Percentiles rank a stretch among this genome's conserved stretches.
Evolutionary conservation across 1,140 invertebrate species (phyloP).

Genomic region (Megalonaias nervosa): DNA sequence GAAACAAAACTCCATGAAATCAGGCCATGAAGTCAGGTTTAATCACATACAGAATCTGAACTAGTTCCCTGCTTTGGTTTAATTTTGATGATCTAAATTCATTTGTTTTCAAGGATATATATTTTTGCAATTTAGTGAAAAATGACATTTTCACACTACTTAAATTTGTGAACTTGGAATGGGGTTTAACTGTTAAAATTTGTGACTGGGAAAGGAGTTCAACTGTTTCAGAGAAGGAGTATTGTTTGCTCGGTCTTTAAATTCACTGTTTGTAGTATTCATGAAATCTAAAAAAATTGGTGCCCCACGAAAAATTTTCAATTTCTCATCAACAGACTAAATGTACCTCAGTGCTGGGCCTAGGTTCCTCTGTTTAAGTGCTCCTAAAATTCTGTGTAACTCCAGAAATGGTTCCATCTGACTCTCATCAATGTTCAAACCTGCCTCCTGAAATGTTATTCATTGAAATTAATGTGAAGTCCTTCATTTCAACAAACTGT

Average conservation of each 20-base stretch:
- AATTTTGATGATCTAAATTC: no score
- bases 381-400: slow-evolving; percentile 87
- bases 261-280: no score
- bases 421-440: slow-evolving; percentile 79
- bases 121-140: no score
- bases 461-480: slow-evolving; percentile 33
- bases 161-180: not conserved
- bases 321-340: not conserved
- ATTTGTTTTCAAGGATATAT: no score
- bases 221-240: no score
- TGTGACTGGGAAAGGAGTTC: not conserved
- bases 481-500: no score
- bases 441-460: slow-evolving; percentile 80
- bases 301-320: not conserved
- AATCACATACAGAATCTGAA: no score
- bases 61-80: no score
- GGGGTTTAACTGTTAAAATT: not conserved
- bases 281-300: no score
- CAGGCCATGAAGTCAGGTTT: no score
- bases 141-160: not conserved
- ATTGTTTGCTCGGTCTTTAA: no score
- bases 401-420: slow-evolving; percentile 88
- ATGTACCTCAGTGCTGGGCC: slow-evolving; percentile 83
- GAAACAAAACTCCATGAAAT: no score
- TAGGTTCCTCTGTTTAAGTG: slow-evolving; percentile 84